Evolutionary conservation across 23 tunicate genomes (phyloP).

Genomic region (Styela clava): DNA sequence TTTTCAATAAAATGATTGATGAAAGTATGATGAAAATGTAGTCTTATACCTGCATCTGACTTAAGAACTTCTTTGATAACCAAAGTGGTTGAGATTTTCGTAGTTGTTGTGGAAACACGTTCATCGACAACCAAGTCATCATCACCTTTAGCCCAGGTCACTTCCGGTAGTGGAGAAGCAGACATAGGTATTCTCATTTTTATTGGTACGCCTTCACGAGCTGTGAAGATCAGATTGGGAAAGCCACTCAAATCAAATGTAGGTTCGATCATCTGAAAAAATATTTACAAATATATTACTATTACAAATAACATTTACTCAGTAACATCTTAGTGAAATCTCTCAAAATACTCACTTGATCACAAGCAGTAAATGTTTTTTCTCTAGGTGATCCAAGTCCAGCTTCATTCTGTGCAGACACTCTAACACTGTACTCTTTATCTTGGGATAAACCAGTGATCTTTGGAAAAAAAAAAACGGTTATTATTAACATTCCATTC

Average conservation of each 20-base stretch:
- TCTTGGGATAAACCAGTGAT: conserved; percentile 56
- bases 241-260: conserved; percentile 26
- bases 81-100: conserved; percentile 58
- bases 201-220: conserved; percentile 74
- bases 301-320: too few relatives aligned
- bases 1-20: too few relatives aligned
- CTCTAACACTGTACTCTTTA: conserved; percentile 82
- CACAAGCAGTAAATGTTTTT: conserved; percentile 56
- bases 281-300: background rate
- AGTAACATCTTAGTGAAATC: too few relatives aligned
- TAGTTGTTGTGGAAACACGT: conserved; percentile 45
- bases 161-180: conserved; percentile 59
- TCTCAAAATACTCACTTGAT: conserved; percentile 41
- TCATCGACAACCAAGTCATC: conserved; percentile 36
- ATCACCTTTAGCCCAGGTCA: conserved; percentile 60
- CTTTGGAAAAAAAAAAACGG: background rate
- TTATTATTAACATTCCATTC: background rate
- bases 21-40: too few relatives aligned
- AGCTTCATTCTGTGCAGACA: conserved; percentile 28
- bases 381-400: conserved; percentile 45
- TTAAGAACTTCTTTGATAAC: conserved; percentile 59
- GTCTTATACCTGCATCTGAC: conserved; percentile 67
- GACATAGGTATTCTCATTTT: conserved; percentile 70
- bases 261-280: conserved; percentile 26
- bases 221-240: conserved; percentile 49